Conservation (phyloP, 2,797 vertebrate species). For the Lacerta bilineata region DNA sequence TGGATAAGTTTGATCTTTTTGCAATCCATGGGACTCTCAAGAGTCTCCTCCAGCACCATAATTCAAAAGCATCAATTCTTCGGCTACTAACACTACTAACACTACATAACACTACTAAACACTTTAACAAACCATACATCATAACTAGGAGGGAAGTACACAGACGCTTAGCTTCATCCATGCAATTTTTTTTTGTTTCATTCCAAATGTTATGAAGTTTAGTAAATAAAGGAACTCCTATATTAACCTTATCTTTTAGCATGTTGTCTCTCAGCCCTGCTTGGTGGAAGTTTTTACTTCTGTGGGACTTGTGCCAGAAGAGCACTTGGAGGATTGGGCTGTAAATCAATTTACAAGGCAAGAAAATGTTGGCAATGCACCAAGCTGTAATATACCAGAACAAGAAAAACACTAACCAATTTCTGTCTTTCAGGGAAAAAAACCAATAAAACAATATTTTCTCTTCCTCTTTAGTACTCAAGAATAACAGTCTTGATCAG, state of each 20-base stretch:
- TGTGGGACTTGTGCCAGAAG: slow-evolving; percentile 40
- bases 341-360: slow-evolving; percentile 50
- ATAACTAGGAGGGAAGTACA: background rate
- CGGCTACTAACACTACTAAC: no score
- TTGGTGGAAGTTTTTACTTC: slow-evolving; percentile 42
- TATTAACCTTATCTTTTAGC: slow-evolving; percentile 41
- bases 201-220: slow-evolving; percentile 23
- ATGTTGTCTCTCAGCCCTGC: slow-evolving; percentile 7
- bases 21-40: no score
- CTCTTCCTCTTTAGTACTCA: slow-evolving; percentile 21
- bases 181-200: slow-evolving; percentile 10
- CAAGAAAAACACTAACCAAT: slow-evolving; percentile 25
- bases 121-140: background rate
- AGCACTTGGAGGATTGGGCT: slow-evolving; percentile 43
- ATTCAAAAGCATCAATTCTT: no score
- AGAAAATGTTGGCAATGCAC: slow-evolving; percentile 43
- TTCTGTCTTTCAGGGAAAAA: slow-evolving; percentile 37
- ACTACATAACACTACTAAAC: background rate
- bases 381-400: slow-evolving; percentile 38
- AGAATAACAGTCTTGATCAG: slow-evolving; percentile 40
- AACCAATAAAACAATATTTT: background rate
- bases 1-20: no score
- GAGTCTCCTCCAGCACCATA: no score
- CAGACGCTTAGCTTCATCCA: background rate
- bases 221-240: slow-evolving; percentile 23